Base-by-base conservation (phyloP, 2,888 invertebrate genomes). In the Ceratothoa steindachneri region DNA sequence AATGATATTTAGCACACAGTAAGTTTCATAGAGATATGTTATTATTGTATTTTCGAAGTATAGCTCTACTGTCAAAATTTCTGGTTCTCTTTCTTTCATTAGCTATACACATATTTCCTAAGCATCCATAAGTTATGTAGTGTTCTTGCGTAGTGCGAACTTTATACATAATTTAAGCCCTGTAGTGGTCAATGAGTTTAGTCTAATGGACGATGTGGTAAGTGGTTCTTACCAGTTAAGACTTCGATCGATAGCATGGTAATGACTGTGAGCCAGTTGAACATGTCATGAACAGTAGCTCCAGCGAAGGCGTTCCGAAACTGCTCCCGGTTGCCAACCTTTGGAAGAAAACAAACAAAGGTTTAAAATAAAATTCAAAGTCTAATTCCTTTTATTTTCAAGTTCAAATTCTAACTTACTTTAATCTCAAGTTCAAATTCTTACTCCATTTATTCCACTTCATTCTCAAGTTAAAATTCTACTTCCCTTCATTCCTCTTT, bases 221-320 rank as follows among this genome's bases (percentile, higher is more conserved):
- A n/a, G n/a, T n/a, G n/a, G n/a, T 7, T 12, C 15, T 55, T 55
- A 55, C 55, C 55, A 55, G 55, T 55, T 55, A 55, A 19, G 24
- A 85, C 82, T 82, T 88, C 88, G n/a, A 87, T 72, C 0, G 86
- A 85, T 68, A 88, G 82, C 1, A 88, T 82, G 0, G 86, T 83
- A 30, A 87, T 80, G 51, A 87, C 86, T 4, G 85, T 82, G 60
- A 87, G 82, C 85, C 87, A 86, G 82, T 88, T 88, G 83, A 87
- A 88, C 84, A 87, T 86, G 82, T 88, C 88, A 80, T 88, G 87
- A 1, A 88, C 84, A n/a, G 87, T 87, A 28, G 87, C 87, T 1
- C 86, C 87, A 4, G 87, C 86, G 80, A 87, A 87, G 1, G 87
- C 87, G 22, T 86, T 80, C 71, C 86, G 80, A 81, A 87, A 87